phyloP scores from a whole-genome alignment of 2,888 invertebrate genomes.

The Callyntrura sp. region DNA sequence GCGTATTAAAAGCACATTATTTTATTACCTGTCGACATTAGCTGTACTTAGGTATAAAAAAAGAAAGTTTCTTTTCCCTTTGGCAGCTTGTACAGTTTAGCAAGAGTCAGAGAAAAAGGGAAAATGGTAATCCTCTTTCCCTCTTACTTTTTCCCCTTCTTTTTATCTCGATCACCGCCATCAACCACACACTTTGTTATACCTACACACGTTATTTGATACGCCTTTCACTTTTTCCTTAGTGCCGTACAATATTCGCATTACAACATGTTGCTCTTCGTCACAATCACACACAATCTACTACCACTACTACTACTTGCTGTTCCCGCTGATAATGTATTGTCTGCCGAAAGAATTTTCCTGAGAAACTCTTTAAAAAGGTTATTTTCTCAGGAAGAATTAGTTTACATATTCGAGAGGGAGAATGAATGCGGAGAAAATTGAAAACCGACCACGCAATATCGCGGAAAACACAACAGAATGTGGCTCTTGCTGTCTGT shows the following conservation, averaged over 20 bases:
- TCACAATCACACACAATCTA: background rate
- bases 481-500: too few species aligned
- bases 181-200: too few species aligned
- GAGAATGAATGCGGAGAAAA: too few species aligned
- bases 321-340: too few species aligned
- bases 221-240: background rate
- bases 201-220: background rate
- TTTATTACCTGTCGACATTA: conserved; percentile 66
- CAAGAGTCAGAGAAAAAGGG: background rate
- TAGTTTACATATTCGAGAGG: background rate
- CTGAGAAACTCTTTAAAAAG: background rate
- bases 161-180: background rate
- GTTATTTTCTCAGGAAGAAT: background rate
- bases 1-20: conserved; percentile 60
- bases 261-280: background rate
- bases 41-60: conserved; percentile 31
- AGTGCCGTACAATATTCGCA: background rate
- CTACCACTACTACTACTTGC: background rate
- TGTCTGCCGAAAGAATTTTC: too few species aligned
- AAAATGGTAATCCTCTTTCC: conserved; percentile 33
- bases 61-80: background rate
- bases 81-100: background rate
- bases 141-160: background rate
- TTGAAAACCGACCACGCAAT: too few species aligned
- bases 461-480: too few species aligned